phyloP scores from a whole-genome alignment of 2,888 invertebrate species.

The Pteria penguin region DNA sequence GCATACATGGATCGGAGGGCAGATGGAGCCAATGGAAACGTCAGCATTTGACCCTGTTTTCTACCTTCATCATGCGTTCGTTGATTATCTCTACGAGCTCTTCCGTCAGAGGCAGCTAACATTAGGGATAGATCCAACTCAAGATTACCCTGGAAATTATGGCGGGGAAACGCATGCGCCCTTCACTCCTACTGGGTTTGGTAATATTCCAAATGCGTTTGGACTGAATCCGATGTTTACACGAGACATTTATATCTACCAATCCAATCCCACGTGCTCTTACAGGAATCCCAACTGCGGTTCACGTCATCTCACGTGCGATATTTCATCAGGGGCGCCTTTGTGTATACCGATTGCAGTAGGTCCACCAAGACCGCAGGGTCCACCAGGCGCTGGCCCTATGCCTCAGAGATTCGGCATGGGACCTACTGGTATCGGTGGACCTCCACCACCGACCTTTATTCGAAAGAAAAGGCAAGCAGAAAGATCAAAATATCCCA shows the following conservation, averaged over 20 bases:
- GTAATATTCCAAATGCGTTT: conserved; percentile 60
- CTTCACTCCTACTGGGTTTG: conserved; percentile 63
- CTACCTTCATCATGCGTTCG: conserved; percentile 67
- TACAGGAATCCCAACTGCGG: conserved; percentile 57
- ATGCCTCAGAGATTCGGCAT: not conserved
- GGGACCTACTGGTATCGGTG: conserved; percentile 10
- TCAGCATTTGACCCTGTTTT: conserved; percentile 72
- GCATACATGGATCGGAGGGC: conserved; percentile 66
- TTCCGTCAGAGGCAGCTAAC: conserved; percentile 61
- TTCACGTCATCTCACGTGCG: conserved; percentile 59
- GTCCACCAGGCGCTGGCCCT: conserved; percentile 8
- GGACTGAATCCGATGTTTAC: conserved; percentile 61
- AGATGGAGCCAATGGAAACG: conserved; percentile 66
- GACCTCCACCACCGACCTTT: conserved; percentile 6
- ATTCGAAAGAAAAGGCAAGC: conserved; percentile 31
- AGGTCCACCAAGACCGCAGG: conserved; percentile 32
- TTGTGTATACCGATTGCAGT: conserved; percentile 50
- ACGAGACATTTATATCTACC: conserved; percentile 63
- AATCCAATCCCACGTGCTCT: conserved; percentile 64
- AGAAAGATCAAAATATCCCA: not conserved
- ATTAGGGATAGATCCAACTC: conserved; percentile 56
- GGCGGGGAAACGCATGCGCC: conserved; percentile 55
- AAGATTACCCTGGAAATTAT: conserved; percentile 58
- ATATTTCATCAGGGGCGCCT: conserved; percentile 44
- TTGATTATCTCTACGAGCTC: conserved; percentile 70